Percentiles rank a stretch among this genome's conserved stretches.
Conservation (phyloP, 1,140 invertebrate genomes). For the Xylocopa sonorina region DNA sequence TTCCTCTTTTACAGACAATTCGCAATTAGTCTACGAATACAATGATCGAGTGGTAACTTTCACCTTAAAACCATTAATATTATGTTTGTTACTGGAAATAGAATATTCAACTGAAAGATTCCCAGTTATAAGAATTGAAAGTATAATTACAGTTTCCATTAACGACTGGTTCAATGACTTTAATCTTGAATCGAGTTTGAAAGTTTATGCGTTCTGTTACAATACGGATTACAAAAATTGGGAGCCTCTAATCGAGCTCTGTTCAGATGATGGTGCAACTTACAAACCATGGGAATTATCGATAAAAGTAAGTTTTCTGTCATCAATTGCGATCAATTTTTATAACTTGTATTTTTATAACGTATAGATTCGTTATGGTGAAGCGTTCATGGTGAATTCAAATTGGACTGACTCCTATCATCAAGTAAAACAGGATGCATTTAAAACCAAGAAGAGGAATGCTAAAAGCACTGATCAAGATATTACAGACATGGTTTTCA, state of each 20-base stretch:
- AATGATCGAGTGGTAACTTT: constrained; percentile 63
- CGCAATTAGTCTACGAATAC: constrained; percentile 30
- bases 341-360: background rate
- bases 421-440: constrained; percentile 57
- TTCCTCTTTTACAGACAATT: constrained; percentile 42
- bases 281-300: constrained; percentile 89
- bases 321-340: background rate
- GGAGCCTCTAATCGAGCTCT: constrained; percentile 91
- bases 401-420: constrained; percentile 69
- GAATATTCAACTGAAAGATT: constrained; percentile 75
- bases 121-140: constrained; percentile 72
- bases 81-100: constrained; percentile 73
- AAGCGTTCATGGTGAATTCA: constrained; percentile 85
- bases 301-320: constrained; percentile 83
- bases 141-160: constrained; percentile 65
- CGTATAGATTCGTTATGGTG: constrained; percentile 82
- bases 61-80: constrained; percentile 70
- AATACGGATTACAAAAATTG: constrained; percentile 88
- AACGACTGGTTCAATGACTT: constrained; percentile 75
- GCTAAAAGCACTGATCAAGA: constrained; percentile 72
- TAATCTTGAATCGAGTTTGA: constrained; percentile 77
- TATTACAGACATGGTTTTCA: constrained; percentile 78
- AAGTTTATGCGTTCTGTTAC: constrained; percentile 88
- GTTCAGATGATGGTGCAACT: constrained; percentile 85
- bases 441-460: constrained; percentile 66